Evolutionary conservation across 2,113 vertebrate genomes (phyloP), one percentile per base, ranked within the genome.

Genomic region (Silurus glanis): DNA sequence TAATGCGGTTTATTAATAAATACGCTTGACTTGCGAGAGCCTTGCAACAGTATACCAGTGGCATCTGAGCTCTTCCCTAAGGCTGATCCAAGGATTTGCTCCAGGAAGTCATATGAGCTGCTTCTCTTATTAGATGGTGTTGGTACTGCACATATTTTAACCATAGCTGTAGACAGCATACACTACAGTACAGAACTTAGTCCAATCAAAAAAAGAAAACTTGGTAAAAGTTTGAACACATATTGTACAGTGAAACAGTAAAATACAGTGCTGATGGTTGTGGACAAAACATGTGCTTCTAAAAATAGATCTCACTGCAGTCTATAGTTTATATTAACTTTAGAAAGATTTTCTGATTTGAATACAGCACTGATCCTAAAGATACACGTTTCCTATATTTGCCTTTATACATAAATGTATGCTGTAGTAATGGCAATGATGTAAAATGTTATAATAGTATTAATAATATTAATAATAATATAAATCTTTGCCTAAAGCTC

Each of bases 11-110:
- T 87, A 80, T 87, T 86, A 86, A 89, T 85, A 89, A 83, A 80
- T 86, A 83, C 64, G 82, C 80, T 72, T 75, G 69, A 79, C 74
- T 67, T 85, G 87, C 83, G 82, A 76, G 61, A 76, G 37, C 25
- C 6, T 47, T 90, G 90, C 87, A 85, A 91, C 85, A 76, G 69
- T 89, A 90, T 75, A 89, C 83, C 83, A 86, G 82, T 80, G 82
- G 59, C 82, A 90, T 82, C 72, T 80, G 72, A 80, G 17, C 21
- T 80, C 87, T 86, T 71, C 89, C 82, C 85, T 82, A 78, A 51
- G 85, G 80, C 58, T 82, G 84, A 85, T 82, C 85, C 56, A 69
- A 9, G 3, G 4, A 55, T 53, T 23, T 25, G 82, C 66, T 81
- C 25, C 87, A 37, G 3, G 17, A 85, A 28, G 80, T 72, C 88